Evolutionary conservation across 2,888 invertebrate species (phyloP).

Genomic region (Volucella inflata): DNA sequence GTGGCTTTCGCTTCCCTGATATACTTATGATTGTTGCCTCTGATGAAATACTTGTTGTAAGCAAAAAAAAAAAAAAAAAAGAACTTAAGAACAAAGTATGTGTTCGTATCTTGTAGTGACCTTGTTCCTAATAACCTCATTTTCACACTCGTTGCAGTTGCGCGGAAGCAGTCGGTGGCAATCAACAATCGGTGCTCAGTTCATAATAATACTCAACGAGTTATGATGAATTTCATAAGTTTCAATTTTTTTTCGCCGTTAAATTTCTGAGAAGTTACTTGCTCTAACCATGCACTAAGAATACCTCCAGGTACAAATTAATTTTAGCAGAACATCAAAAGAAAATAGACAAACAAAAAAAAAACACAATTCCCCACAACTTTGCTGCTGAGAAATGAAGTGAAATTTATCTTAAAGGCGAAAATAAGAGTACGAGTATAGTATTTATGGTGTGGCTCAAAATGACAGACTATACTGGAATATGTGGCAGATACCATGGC

Average conservation of each 20-base stretch:
- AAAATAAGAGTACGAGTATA: not conserved
- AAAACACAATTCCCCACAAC: conserved; percentile 25
- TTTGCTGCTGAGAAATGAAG: not conserved
- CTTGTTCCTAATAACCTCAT: conserved; percentile 79
- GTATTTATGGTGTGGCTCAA: not conserved
- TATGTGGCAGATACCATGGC: conserved; percentile 5
- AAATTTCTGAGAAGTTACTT: not conserved
- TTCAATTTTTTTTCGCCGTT: conserved; percentile 17
- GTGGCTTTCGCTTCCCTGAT: conserved; percentile 64
- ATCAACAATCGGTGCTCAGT: conserved; percentile 14
- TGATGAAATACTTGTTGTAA: not conserved
- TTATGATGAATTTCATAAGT: conserved; percentile 42
- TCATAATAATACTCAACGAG: conserved; percentile 46
- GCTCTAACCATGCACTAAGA: conserved; percentile 27
- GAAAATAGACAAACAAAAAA: conserved; percentile 39
- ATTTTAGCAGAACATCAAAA: conserved; percentile 23
- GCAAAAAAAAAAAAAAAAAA: too few species aligned
- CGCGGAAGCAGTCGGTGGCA: conserved; percentile 5
- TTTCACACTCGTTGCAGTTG: conserved; percentile 76
- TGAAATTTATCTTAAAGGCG: conserved; percentile 39
- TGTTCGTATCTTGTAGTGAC: conserved; percentile 71
- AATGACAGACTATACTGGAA: conserved; percentile 8
- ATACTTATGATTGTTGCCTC: conserved; percentile 39
- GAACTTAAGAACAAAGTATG: not conserved
- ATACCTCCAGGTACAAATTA: conserved; percentile 59